Base-by-base conservation (phyloP, 2,888 invertebrate species). In the Agrochola lychnidis region DNA sequence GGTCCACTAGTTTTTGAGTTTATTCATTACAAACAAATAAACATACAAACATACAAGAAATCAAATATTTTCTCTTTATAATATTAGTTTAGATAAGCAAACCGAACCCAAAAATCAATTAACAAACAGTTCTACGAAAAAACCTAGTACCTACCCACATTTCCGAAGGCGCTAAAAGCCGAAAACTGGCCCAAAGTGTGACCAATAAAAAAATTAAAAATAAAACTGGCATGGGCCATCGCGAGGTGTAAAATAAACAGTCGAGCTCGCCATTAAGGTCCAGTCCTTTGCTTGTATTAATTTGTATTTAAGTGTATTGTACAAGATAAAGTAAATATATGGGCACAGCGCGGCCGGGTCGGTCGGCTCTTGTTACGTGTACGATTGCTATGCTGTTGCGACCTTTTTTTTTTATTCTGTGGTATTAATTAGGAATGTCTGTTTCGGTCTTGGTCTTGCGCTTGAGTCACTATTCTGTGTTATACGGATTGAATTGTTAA, bases 231-330 rank as follows among this genome's bases (percentile, higher is more conserved):
- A 84, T 94, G 96, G 95, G 93, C 93, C 95, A 93, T 93, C 93
- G 89, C 88, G 93, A 96, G 96, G 95, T 96, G 96, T 96, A 95
- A 96, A 96, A 96, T 96, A 96, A 96, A 96, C 96, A 96, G 93
- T 92, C 94, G 90, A 89, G 90, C 88, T 92, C 91, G 94, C 96
- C 95, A 96, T 96, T 96, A 96, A 94, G 95, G 91, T 88, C 93
- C 93, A 94, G 94, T 94, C 94, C 95, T 94, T 92, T 90, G 94
- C 92, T 94, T 96, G 96, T 96, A 96, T 96, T 96, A 96, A 96
- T 96, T 96, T 96, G 96, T 96, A 96, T 96, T 96, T 96, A 96
- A 96, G 96, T 96, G 96, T 96, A 96, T 95, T 95, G 95, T 94
- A 96, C 96, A 96, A 96, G 96, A 96, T 96, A 96, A 96, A 95